Evolutionary conservation across 2,888 invertebrate species (phyloP), one percentile per base, ranked within the genome.

Genomic region (Agrenia bidenticulata): DNA sequence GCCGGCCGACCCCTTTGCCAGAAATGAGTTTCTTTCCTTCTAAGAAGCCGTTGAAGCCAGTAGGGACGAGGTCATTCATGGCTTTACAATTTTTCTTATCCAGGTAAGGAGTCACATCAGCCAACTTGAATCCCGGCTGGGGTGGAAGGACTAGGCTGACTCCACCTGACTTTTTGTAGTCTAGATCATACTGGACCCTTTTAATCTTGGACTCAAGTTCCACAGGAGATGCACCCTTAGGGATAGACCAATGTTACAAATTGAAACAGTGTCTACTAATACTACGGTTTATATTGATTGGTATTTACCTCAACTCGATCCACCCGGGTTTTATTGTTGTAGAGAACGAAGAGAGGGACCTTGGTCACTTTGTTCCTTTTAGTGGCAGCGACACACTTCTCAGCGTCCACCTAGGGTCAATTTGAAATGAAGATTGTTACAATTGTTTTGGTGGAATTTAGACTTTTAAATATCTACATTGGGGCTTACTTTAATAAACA

Each of bases 301-400:
- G n/a, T 62, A 23, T 19, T 45, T 57, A 55, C 65, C 39, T 69
- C 70, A 11, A 70, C 54, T 1, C 61, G 59, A n/a, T 70, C 70
- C 24, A 67, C 60, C 21, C 61, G 53, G 1, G 56, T 42, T 11
- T 58, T 61, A 19, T 67, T 70, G 24, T 59, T 59, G 64, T 67
- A 67, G 2, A 70, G 19, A n/a, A 70, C 37, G 21, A 70, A 70
- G 21, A 64, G n/a, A 0, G 70, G 70, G 7, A 70, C 67, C 39
- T 49, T 61, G 51, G 17, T 53, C 7, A 70, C 51, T 23, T 62
- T 45, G 50, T 70, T 58, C 27, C 62, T 58, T 13, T 56, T 70
- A 1, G 62, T 41, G 13, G 64, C 56, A 2, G 37, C 42, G 17
- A 56, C 58, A 26, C 61, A 64, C 49, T 63, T 64, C n/a, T 70